Evolutionary conservation across 2,888 invertebrate species (phyloP).

Genomic region (Congeria kusceri): DNA sequence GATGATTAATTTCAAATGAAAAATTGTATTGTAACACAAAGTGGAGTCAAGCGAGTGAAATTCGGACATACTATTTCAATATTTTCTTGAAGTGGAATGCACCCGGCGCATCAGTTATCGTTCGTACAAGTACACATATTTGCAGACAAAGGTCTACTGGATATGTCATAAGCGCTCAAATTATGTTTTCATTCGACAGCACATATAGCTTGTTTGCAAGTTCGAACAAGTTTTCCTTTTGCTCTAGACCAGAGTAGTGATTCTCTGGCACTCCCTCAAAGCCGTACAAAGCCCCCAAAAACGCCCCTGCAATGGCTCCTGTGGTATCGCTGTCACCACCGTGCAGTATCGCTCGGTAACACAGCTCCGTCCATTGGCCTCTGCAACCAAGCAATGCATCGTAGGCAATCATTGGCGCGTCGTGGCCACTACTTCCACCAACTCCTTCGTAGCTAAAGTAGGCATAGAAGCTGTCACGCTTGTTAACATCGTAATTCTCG

Average conservation of each 20-base stretch:
- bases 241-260: slow-evolving; percentile 71
- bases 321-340: slow-evolving; percentile 84
- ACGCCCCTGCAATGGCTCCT: slow-evolving; percentile 81
- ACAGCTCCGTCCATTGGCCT: slow-evolving; percentile 79
- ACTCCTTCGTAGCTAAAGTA: slow-evolving; percentile 79
- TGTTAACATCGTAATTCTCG: slow-evolving; percentile 71
- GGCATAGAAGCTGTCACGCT: slow-evolving; percentile 81
- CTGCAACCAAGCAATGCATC: slow-evolving; percentile 79
- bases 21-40: too few relatives aligned
- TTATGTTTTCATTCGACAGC: background rate
- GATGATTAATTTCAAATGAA: too few relatives aligned
- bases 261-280: slow-evolving; percentile 77
- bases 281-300: slow-evolving; percentile 82
- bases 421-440: slow-evolving; percentile 84
- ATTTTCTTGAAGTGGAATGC: too few relatives aligned
- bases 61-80: too few relatives aligned
- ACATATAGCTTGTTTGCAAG: background rate
- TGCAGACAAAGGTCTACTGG: too few relatives aligned
- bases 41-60: too few relatives aligned
- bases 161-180: too few relatives aligned
- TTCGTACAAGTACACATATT: too few relatives aligned
- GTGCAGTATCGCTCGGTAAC: slow-evolving; percentile 81
- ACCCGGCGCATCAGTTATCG: too few relatives aligned
- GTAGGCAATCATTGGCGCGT: slow-evolving; percentile 84
- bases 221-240: slow-evolving; percentile 12